A percentile compares a stretch with the other conserved stretches of the same genome.
phyloP scores from a whole-genome alignment of 2,888 invertebrate genomes.

The Dynastes hyllus region DNA sequence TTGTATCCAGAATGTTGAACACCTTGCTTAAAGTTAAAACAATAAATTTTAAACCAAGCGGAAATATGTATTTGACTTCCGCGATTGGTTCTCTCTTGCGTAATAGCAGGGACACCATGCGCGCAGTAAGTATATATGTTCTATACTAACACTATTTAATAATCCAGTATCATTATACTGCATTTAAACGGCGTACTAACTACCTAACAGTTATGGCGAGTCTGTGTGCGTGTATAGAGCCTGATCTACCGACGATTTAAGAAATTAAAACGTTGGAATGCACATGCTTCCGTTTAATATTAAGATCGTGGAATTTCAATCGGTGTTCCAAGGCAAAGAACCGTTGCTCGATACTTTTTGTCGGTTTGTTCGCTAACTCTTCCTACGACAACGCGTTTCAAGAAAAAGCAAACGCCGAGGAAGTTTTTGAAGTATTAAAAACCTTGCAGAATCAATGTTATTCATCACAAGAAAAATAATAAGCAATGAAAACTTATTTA shows the following conservation, averaged over 20 bases:
- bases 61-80: not conserved
- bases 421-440: not conserved
- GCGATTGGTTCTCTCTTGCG: not conserved
- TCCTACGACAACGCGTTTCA: not conserved
- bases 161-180: not conserved
- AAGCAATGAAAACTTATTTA: too few relatives aligned
- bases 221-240: not conserved
- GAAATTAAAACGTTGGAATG: slow-evolving; percentile 19
- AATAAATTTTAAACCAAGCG: not conserved
- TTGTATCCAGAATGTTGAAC: not conserved
- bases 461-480: not conserved
- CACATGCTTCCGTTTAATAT: slow-evolving; percentile 33
- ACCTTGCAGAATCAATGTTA: not conserved
- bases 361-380: slow-evolving; percentile 26
- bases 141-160: slow-evolving; percentile 2
- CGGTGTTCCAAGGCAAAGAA: slow-evolving; percentile 20
- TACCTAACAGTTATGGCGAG: not conserved
- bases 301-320: slow-evolving; percentile 39
- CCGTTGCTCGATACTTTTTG: slow-evolving; percentile 38
- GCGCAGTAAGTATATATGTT: not conserved
- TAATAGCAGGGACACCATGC: not conserved
- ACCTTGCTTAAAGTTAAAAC: not conserved
- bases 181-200: not conserved
- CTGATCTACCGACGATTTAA: slow-evolving; percentile 24
- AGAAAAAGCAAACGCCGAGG: not conserved